Evolutionary conservation across 2,797 vertebrate genomes (phyloP).

Genomic region (Anisognathus igniventris): DNA sequence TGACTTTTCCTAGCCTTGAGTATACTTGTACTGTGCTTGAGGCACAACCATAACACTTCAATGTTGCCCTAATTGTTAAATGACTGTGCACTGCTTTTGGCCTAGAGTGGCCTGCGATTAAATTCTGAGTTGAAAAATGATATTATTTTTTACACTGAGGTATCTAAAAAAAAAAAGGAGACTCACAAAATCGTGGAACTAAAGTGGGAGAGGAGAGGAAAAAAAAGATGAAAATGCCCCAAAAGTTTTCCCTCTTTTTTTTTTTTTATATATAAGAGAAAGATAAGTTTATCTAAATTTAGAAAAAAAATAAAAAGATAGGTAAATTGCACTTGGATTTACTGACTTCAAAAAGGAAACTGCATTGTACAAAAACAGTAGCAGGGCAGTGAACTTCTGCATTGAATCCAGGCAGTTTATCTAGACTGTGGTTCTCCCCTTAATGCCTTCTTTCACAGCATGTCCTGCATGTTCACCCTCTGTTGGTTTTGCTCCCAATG

Average conservation of each 20-base stretch:
- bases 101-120: background rate
- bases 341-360: background rate
- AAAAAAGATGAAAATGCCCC: background rate
- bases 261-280: background rate
- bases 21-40: background rate
- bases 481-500: background rate
- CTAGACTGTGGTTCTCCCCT: background rate
- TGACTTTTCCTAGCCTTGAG: background rate
- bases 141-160: background rate
- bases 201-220: background rate
- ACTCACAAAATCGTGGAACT: background rate
- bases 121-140: background rate
- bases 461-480: background rate
- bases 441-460: background rate
- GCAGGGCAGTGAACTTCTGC: background rate
- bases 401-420: background rate
- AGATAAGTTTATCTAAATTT: background rate
- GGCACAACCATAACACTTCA: background rate
- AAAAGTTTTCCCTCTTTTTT: rapidly evolving
- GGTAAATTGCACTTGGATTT: background rate
- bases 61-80: background rate
- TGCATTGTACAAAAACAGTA: background rate
- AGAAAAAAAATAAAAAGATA: too few species aligned
- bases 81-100: background rate
- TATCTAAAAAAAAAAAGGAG: background rate